phyloP scores from a whole-genome alignment of 92 coral and sea anemone species.

The Siderastrea siderea region DNA sequence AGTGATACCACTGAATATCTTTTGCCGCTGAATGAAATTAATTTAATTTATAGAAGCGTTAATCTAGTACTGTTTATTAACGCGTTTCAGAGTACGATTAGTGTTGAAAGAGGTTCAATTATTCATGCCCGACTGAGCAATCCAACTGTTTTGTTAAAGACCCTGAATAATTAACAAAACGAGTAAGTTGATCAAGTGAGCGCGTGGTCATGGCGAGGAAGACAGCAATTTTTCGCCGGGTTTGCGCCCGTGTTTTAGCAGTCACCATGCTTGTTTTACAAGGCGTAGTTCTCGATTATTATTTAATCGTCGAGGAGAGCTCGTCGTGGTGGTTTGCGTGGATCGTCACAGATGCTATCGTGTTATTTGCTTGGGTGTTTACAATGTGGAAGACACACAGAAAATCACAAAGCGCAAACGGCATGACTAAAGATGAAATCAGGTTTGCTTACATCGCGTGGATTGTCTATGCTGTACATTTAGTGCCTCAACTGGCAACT shows the following conservation, averaged over 20 bases:
- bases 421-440: slow-evolving; percentile 69
- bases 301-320: slow-evolving; percentile 62
- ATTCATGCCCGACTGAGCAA: neutral
- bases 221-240: slow-evolving; percentile 69
- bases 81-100: too few species aligned
- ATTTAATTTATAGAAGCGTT: too few species aligned
- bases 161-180: neutral
- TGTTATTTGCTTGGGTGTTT: slow-evolving; percentile 76
- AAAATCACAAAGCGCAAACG: slow-evolving; percentile 24
- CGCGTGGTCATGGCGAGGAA: slow-evolving; percentile 47
- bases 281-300: slow-evolving; percentile 84
- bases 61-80: too few species aligned
- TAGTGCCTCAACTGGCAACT: slow-evolving; percentile 88
- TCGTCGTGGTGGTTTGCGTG: slow-evolving; percentile 80
- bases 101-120: neutral
- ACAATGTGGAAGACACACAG: slow-evolving; percentile 87
- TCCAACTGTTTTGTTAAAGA: neutral
- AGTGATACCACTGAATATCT: too few species aligned
- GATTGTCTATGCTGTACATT: slow-evolving; percentile 87
- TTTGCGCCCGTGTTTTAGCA: slow-evolving; percentile 71
- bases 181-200: neutral
- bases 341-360: slow-evolving; percentile 81
- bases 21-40: too few species aligned
- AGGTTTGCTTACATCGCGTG: slow-evolving; percentile 89
- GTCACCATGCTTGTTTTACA: slow-evolving; percentile 75